Conservation (phyloP, 2,888 invertebrate genomes). For the Ectemnius cavifrons region DNA sequence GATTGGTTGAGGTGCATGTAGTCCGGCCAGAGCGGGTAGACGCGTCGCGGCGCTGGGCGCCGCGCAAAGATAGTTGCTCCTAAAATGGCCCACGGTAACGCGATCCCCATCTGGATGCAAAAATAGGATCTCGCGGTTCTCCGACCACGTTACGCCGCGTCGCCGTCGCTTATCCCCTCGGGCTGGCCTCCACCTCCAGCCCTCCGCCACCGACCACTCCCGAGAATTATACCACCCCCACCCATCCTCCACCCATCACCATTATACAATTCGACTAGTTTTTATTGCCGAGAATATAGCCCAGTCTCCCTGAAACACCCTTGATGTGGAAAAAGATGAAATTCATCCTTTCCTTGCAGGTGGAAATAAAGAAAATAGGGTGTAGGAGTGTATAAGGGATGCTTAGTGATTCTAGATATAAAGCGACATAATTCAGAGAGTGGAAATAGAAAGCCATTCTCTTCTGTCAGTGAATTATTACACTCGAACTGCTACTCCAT, state of each 20-base stretch:
- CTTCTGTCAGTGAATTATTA: too few species aligned
- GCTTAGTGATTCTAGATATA: too few species aligned
- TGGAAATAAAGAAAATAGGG: too few species aligned
- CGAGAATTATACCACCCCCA: not conserved
- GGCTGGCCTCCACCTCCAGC: not conserved
- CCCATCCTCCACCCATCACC: not conserved
- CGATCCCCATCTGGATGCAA: slow-evolving; percentile 78
- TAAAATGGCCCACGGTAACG: slow-evolving; percentile 84
- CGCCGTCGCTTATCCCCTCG: not conserved
- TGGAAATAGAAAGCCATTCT: too few species aligned
- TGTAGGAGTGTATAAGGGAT: too few species aligned
- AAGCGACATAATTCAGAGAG: too few species aligned
- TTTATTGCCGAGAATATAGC: too few species aligned
- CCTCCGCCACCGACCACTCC: not conserved
- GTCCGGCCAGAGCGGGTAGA: slow-evolving; percentile 51
- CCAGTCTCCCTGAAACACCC: too few species aligned
- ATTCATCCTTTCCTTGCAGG: too few species aligned
- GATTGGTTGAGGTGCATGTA: slow-evolving; percentile 62
- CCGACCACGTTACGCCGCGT: slow-evolving; percentile 47
- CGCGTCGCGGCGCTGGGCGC: slow-evolving; percentile 69
- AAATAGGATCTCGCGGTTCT: slow-evolving; percentile 79
- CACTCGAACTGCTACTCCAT: too few species aligned
- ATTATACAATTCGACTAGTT: too few species aligned
- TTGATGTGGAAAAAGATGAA: too few species aligned
- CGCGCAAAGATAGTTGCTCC: slow-evolving; percentile 81